Percentiles rank a stretch among this genome's conserved stretches.
phyloP scores from a whole-genome alignment of 92 coral and sea anemone genomes.

The Bergia sp. region DNA sequence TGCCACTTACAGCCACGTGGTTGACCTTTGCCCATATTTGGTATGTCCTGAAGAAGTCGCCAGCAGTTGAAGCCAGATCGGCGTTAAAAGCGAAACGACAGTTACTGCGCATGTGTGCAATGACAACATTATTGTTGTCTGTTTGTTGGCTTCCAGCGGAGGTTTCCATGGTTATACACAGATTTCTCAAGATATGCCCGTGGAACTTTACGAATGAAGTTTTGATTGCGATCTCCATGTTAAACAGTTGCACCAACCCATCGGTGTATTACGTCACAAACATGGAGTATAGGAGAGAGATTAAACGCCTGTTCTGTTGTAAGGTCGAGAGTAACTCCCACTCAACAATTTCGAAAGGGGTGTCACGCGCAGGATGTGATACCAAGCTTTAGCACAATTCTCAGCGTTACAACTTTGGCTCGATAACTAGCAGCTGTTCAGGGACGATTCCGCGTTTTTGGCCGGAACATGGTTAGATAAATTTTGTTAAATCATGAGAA shows the following conservation, averaged over 20 bases:
- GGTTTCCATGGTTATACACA: slow-evolving; percentile 55
- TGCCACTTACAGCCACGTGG: slow-evolving; percentile 51
- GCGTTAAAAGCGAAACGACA: slow-evolving; percentile 30
- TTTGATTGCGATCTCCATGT: slow-evolving; percentile 37
- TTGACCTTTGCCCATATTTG: slow-evolving; percentile 45
- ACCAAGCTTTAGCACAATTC: not conserved
- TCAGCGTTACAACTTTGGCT: too few species aligned
- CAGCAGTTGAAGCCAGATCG: not conserved
- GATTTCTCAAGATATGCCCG: slow-evolving; percentile 42
- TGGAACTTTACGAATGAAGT: slow-evolving; percentile 50
- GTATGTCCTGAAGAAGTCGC: slow-evolving; percentile 26
- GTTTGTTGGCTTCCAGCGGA: slow-evolving; percentile 72
- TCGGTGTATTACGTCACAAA: slow-evolving; percentile 67
- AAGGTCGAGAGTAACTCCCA: too few species aligned
- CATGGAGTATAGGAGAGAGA: slow-evolving; percentile 57
- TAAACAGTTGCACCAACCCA: slow-evolving; percentile 67
- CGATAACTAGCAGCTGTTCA: too few species aligned
- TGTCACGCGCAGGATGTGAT: not conserved
- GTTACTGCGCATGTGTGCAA: slow-evolving; percentile 71
- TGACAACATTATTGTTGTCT: slow-evolving; percentile 67
- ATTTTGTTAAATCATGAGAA: too few species aligned
- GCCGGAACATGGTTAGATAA: too few species aligned
- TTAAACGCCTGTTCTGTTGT: not conserved
- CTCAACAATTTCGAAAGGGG: not conserved
- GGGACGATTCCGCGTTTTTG: too few species aligned